Conservation (phyloP, 1,140 invertebrate species). For the Drosophila lacertosa region DNA sequence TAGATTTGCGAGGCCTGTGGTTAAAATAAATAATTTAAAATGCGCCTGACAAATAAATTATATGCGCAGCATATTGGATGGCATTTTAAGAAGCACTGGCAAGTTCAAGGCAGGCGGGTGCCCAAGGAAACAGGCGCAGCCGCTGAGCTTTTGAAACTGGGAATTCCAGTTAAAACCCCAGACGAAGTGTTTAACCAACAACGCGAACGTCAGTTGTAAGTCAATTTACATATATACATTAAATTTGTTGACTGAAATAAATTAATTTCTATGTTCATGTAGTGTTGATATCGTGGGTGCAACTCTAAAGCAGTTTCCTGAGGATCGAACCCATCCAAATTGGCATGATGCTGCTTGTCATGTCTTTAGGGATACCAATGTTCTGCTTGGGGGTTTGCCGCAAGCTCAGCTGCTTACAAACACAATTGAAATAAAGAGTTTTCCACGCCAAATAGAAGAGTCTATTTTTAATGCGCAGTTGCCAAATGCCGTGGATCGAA, state of each 20-base stretch:
- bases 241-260: background rate
- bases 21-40: slow-evolving; percentile 77
- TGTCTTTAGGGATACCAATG: slow-evolving; percentile 86
- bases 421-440: slow-evolving; percentile 87
- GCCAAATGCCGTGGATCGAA: slow-evolving; percentile 85
- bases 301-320: slow-evolving; percentile 69
- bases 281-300: slow-evolving; percentile 84
- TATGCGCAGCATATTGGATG: slow-evolving; percentile 88
- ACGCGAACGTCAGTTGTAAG: slow-evolving; percentile 47
- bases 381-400: slow-evolving; percentile 88
- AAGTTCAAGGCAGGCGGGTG: slow-evolving; percentile 86
- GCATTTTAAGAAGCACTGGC: slow-evolving; percentile 89
- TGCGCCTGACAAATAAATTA: slow-evolving; percentile 87
- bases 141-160: slow-evolving; percentile 81
- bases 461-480: slow-evolving; percentile 84
- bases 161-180: slow-evolving; percentile 47
- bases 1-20: slow-evolving; percentile 5
- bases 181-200: slow-evolving; percentile 47
- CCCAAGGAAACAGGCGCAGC: slow-evolving; percentile 85
- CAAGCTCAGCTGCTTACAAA: slow-evolving; percentile 92
- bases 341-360: slow-evolving; percentile 87
- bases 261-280: slow-evolving; percentile 49
- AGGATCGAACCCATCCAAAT: slow-evolving; percentile 87
- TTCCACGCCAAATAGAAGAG: slow-evolving; percentile 86
- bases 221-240: no score